Conservation (phyloP, 1,140 invertebrate species). For the Lasioglossum baleicum region DNA sequence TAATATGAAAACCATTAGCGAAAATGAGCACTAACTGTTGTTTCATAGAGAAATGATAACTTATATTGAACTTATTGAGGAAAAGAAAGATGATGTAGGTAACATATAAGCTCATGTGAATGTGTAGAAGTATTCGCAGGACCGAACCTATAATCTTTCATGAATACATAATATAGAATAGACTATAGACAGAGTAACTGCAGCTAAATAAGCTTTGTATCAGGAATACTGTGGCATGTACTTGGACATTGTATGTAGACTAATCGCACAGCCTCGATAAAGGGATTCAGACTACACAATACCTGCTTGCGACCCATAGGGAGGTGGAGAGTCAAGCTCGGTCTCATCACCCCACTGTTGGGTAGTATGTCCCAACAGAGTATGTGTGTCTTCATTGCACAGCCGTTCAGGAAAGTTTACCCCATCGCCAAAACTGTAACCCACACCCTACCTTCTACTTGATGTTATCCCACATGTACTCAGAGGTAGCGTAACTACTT, state of each 20-base stretch:
- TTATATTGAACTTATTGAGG: neutral
- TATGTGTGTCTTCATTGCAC: conserved; percentile 90
- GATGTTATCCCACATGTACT: conserved; percentile 53
- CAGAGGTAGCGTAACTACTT: conserved; percentile 59
- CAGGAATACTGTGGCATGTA: conserved; percentile 35
- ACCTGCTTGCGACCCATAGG: conserved; percentile 71
- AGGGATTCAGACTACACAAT: conserved; percentile 65
- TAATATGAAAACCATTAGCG: conserved; percentile 7
- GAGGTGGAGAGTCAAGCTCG: conserved; percentile 74
- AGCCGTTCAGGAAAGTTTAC: conserved; percentile 90
- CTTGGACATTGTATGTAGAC: conserved; percentile 25
- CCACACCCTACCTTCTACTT: conserved; percentile 75
- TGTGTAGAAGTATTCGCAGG: neutral
- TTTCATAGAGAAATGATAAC: neutral
- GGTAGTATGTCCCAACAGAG: conserved; percentile 82
- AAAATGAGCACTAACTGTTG: neutral
- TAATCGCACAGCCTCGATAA: conserved; percentile 37
- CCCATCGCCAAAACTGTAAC: conserved; percentile 90
- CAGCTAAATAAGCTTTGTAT: conserved; percentile 33
- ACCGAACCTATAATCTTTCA: neutral
- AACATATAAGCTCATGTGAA: neutral
- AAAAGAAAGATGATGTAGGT: neutral
- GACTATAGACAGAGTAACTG: neutral
- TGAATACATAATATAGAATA: neutral
- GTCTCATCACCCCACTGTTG: conserved; percentile 80